A percentile compares a stretch with the other conserved stretches of the same genome.
Conservation (phyloP, 2,888 invertebrate genomes). For the Drosophila nr. perissopoda region DNA sequence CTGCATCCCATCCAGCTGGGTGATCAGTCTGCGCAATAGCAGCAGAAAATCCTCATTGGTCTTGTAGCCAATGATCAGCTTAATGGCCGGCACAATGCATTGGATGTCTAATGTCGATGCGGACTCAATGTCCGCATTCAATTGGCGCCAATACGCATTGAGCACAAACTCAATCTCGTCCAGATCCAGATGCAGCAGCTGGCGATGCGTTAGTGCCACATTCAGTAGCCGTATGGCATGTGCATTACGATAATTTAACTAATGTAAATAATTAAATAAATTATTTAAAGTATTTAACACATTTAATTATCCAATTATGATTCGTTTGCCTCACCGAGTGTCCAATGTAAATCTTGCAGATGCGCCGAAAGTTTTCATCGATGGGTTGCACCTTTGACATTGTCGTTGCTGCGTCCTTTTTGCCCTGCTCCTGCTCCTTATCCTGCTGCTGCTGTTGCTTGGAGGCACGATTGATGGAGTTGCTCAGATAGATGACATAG, state of each 20-base stretch:
- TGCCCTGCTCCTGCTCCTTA: neutral
- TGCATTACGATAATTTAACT: conserved; percentile 81
- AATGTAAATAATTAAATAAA: neutral
- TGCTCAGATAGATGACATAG: conserved; percentile 58
- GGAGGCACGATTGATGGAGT: conserved; percentile 51
- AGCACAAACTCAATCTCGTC: conserved; percentile 83
- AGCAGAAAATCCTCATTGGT: conserved; percentile 82
- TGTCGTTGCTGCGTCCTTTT: neutral
- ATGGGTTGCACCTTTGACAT: conserved; percentile 23
- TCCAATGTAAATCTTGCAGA: conserved; percentile 83
- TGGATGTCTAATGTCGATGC: conserved; percentile 43
- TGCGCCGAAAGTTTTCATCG: conserved; percentile 80
- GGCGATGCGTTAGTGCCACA: conserved; percentile 75
- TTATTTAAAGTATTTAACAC: neutral
- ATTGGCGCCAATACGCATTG: conserved; percentile 81
- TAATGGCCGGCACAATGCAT: conserved; percentile 73
- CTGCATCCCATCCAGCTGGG: conserved; percentile 48
- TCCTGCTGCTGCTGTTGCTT: conserved; percentile 21
- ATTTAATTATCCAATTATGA: neutral
- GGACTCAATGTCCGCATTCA: conserved; percentile 72
- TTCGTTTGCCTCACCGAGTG: conserved; percentile 76
- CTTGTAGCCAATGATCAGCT: conserved; percentile 81
- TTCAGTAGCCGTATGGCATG: conserved; percentile 80
- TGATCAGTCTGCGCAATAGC: conserved; percentile 66
- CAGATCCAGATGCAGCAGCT: conserved; percentile 78